phyloP scores from a whole-genome alignment of 2,888 invertebrate species.

The Nasonovia ribisnigri region DNA sequence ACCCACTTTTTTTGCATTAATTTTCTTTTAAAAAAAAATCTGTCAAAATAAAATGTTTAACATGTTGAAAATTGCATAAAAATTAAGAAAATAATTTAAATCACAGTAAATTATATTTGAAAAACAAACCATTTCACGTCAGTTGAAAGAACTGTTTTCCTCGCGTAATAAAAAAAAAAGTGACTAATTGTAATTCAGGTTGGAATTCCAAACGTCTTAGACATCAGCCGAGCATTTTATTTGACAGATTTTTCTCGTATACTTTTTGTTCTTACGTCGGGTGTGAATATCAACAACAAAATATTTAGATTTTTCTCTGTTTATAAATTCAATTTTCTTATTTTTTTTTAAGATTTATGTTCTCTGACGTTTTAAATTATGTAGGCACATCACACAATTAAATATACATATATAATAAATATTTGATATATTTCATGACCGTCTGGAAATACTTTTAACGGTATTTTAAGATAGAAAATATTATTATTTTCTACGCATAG shows the following conservation, averaged over 20 bases:
- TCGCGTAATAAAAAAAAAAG: neutral
- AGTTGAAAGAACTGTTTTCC: neutral
- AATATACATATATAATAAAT: neutral
- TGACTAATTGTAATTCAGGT: constrained; percentile 27
- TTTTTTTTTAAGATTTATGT: neutral
- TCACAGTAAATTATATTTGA: neutral
- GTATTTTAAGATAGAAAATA: neutral
- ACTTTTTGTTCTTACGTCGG: neutral
- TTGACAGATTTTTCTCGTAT: constrained; percentile 23
- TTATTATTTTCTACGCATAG: neutral
- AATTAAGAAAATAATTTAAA: constrained; percentile 33
- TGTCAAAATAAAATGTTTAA: neutral
- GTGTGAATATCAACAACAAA: neutral
- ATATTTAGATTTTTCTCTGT: neutral
- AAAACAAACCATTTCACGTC: neutral
- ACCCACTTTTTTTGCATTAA: neutral
- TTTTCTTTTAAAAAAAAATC: neutral
- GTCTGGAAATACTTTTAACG: neutral
- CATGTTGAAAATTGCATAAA: neutral
- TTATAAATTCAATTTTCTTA: neutral
- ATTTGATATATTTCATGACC: neutral
- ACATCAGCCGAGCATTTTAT: constrained; percentile 21
- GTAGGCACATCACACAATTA: neutral
- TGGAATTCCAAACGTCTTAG: constrained; percentile 47
- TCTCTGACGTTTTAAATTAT: neutral